These are phyloP conservation scores for Aleiodes sp. DNA, from an alignment of 1,140 invertebrate genomes.

Conservation along the genomic window DNA sequence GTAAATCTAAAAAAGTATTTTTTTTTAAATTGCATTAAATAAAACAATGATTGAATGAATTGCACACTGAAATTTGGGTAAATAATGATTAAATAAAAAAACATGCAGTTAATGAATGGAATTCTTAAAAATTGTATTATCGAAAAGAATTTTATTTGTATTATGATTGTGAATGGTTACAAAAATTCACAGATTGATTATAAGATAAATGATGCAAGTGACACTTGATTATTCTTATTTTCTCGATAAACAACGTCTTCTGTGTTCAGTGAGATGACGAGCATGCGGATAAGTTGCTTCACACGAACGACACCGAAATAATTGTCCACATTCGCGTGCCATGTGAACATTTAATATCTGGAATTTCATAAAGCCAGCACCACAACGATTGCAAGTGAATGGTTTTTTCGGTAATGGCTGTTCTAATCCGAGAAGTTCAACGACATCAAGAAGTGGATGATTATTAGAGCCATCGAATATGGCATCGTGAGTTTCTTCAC, in stretches of 20 bases:
- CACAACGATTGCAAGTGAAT: not conserved
- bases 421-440: not conserved
- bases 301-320: not conserved
- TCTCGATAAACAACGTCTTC: not conserved
- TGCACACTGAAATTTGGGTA: too few species aligned
- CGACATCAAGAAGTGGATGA: not conserved
- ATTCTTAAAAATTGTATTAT: too few species aligned
- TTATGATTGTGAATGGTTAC: too few species aligned
- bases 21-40: not conserved
- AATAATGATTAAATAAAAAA: too few species aligned
- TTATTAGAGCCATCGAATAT: conserved; percentile 19
- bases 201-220: too few species aligned
- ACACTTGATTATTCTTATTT: not conserved
- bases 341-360: conserved; percentile 18
- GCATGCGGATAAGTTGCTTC: not conserved
- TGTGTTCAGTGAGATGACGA: not conserved
- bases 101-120: too few species aligned
- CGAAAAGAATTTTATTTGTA: too few species aligned
- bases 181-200: too few species aligned
- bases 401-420: not conserved
- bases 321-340: not conserved
- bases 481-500: conserved; percentile 13
- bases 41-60: too few species aligned
- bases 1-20: not conserved
- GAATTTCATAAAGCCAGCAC: not conserved